Evolutionary conservation across 2,888 invertebrate genomes (phyloP), one percentile per base, ranked within the genome.

Genomic region (Cephonodes hylas): DNA sequence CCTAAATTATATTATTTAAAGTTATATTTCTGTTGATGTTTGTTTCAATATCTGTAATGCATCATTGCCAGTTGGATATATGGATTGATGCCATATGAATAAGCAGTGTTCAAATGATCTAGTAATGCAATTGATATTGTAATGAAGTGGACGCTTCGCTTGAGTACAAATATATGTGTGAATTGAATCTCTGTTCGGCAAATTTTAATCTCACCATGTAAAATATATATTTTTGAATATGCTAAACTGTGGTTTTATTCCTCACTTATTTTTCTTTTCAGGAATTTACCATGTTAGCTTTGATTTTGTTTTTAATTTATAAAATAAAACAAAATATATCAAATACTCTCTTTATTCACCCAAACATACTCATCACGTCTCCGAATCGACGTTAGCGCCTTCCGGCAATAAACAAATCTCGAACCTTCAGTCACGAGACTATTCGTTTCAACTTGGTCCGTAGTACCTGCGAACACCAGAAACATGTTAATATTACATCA

Each of bases 161-260:
- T 61, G n/a, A 64, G 42, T 59, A 65, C 65, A 63, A 61, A 25
- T 58, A 61, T 53, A 65, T 73, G 67, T 48, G 60, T 60, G 65
- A 77, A 75, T 83, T 85, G 38, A 60, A 63, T 87, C 88, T 83
- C 79, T 81, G 76, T 73, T 73, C 71, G 66, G 75, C 76, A 77
- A 79, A 72, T 77, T 81, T 80, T 81, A 80, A 77, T 77, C 78
- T 83, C 77, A 70, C 76, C 78, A 69, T 77, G 74, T 83, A 83
- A 83, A 84, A 84, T 86, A 86, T 88, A 88, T 89, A 53, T 53
- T 53, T 88, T 89, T 88, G 82, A 86, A 83, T 88, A 88, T 76
- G 86, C 88, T 87, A 80, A 80, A 83, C 85, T 15, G 15, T 61
- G 20, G 34, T 58, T 61, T 61, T 61, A n/a, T 44, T 5, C 10